Conservation (phyloP, 2,113 vertebrate species). For the Heterotilapia buettikoferi region DNA sequence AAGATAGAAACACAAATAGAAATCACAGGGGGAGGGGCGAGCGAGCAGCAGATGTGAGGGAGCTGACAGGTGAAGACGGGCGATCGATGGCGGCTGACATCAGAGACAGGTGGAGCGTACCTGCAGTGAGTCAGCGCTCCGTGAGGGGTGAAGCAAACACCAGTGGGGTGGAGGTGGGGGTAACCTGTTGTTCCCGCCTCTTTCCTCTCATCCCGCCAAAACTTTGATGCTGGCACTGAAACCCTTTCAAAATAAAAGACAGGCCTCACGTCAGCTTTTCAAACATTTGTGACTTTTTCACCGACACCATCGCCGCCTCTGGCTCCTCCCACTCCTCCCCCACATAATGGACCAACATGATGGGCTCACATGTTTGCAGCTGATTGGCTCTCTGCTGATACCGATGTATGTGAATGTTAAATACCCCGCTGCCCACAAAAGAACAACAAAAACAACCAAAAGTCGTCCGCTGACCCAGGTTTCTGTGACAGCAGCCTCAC, state of each 20-base stretch:
- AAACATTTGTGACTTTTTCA: neutral
- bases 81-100: neutral
- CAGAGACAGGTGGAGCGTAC: constrained; percentile 3
- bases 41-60: neutral
- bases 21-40: neutral
- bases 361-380: neutral
- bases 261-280: neutral
- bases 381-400: neutral
- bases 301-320: accelerated
- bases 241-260: neutral
- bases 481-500: neutral
- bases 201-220: neutral
- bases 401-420: neutral
- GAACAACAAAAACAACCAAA: neutral
- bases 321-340: neutral
- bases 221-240: neutral
- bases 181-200: neutral
- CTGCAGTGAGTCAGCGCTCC: constrained; percentile 9
- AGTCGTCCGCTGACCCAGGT: neutral
- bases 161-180: neutral
- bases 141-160: neutral
- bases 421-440: accelerated
- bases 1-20: neutral
- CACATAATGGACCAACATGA: neutral
- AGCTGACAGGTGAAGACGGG: constrained; percentile 21